Evolutionary conservation across 2,888 invertebrate genomes (phyloP).

Genomic region (Chirona hameri): DNA sequence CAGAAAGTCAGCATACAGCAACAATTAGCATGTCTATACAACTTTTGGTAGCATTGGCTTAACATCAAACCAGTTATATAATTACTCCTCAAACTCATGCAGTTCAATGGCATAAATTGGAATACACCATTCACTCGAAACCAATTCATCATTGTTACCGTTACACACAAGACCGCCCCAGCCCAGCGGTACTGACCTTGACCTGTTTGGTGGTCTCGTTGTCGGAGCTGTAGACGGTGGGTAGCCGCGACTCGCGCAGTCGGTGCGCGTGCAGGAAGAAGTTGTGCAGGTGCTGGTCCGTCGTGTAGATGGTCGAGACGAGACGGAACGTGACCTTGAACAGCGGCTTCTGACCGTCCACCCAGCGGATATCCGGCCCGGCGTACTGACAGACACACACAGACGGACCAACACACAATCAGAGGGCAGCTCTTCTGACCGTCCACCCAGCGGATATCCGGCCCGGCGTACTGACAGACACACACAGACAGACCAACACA

Average conservation of each 20-base stretch:
- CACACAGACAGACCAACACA: too few relatives aligned
- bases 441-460: constrained; percentile 92
- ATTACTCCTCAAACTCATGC: too few relatives aligned
- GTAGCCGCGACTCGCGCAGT: constrained; percentile 55
- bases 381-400: constrained; percentile 55
- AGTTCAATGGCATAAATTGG: too few relatives aligned
- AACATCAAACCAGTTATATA: too few relatives aligned
- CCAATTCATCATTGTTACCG: too few relatives aligned
- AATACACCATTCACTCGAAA: too few relatives aligned
- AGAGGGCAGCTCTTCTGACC: constrained; percentile 75
- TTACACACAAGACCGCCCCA: neutral
- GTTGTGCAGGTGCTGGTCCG: constrained; percentile 82
- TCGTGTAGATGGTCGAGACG: constrained; percentile 84
- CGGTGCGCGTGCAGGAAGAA: constrained; percentile 81
- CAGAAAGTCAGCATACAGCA: too few relatives aligned
- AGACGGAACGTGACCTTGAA: constrained; percentile 79
- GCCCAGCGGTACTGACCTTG: constrained; percentile 51
- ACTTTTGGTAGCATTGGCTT: too few relatives aligned
- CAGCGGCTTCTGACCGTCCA: constrained; percentile 83
- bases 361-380: constrained; percentile 89
- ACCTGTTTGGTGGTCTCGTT: constrained; percentile 39
- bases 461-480: constrained; percentile 63
- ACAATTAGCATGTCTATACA: too few relatives aligned
- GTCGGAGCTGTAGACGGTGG: constrained; percentile 1
- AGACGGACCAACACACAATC: too few relatives aligned